Conservation (phyloP, 2,113 vertebrate genomes). For the Uria aalge region DNA sequence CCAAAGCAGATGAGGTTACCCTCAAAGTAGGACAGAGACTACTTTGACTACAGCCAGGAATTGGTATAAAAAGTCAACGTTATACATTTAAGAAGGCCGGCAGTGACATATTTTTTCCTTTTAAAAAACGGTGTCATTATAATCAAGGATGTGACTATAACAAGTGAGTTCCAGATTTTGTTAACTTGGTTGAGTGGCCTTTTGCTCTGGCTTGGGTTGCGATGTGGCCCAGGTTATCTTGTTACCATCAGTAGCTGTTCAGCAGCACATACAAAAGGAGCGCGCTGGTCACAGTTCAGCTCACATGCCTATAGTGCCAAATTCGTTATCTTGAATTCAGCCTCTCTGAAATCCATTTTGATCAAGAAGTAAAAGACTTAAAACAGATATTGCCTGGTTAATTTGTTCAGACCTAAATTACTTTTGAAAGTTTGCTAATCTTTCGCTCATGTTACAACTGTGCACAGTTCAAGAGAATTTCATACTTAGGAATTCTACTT, state of each 20-base stretch:
- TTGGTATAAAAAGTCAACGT: neutral
- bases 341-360: neutral
- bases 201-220: neutral
- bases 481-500: neutral
- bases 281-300: neutral
- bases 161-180: neutral
- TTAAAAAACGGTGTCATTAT: neutral
- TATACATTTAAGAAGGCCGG: neutral
- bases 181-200: neutral
- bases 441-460: neutral
- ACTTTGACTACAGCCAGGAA: neutral
- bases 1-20: neutral
- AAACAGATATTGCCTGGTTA: neutral
- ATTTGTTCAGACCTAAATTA: neutral
- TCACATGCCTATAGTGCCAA: neutral
- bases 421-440: neutral
- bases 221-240: neutral
- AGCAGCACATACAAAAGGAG: neutral
- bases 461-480: neutral
- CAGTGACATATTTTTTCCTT: neutral
- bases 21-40: neutral
- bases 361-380: neutral
- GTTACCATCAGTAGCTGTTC: neutral
- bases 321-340: neutral
- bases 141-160: neutral